Conservation (phyloP, 2,797 vertebrate species). For the Acestrorhynchus altus region DNA sequence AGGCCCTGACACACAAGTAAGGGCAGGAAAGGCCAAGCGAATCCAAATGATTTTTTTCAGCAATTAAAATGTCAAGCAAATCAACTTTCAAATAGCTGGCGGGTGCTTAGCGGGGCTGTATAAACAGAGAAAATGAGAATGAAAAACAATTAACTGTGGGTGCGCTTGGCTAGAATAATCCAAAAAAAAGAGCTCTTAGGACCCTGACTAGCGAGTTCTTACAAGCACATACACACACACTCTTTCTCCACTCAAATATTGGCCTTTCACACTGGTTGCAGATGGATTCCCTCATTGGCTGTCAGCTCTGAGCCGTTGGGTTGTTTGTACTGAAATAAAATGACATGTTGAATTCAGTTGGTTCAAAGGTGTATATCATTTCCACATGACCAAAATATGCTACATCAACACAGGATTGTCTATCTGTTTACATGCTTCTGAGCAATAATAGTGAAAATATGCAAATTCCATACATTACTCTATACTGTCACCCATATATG, state of each 20-base stretch:
- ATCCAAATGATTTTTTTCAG: constrained; percentile 53
- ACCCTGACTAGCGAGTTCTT: constrained; percentile 38
- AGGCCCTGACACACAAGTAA: constrained; percentile 41
- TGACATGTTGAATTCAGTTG: background rate
- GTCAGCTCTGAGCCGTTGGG: constrained; percentile 17
- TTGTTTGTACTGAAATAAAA: constrained; percentile 11
- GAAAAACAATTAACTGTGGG: constrained; percentile 46
- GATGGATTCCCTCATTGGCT: constrained; percentile 33
- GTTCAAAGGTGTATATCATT: background rate
- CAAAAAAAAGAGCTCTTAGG: constrained; percentile 37
- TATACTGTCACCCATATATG: constrained; percentile 1
- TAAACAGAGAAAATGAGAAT: constrained; percentile 50
- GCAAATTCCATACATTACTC: background rate
- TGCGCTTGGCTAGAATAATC: constrained; percentile 43
- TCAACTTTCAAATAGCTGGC: constrained; percentile 59
- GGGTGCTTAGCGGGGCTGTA: constrained; percentile 53
- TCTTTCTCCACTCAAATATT: constrained; percentile 16
- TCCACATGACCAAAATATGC: background rate
- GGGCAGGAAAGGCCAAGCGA: constrained; percentile 53
- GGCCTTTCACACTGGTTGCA: constrained; percentile 29
- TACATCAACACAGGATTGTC: background rate
- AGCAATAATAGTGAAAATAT: background rate
- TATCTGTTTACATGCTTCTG: background rate
- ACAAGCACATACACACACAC: constrained; percentile 6
- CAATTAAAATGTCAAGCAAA: constrained; percentile 55